Conservation (phyloP, 2,113 vertebrate species). For the Bubo scandiacus region DNA sequence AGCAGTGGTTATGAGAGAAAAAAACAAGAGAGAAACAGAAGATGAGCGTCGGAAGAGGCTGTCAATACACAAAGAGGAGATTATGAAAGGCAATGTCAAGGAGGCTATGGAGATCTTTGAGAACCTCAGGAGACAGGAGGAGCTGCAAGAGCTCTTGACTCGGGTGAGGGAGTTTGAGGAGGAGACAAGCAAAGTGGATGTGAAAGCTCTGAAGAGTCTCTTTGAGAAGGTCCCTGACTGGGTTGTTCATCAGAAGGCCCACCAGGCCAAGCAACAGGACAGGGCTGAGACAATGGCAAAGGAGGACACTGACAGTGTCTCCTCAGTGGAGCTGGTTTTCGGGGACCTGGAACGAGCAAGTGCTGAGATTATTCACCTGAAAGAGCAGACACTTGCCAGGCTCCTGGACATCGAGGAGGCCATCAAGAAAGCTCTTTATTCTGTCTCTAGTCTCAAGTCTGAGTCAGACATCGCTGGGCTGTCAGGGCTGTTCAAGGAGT, state of each 20-base stretch:
- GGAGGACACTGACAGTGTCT: constrained; percentile 63
- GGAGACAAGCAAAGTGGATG: constrained; percentile 80
- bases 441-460: constrained; percentile 89
- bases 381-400: constrained; percentile 90
- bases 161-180: constrained; percentile 85
- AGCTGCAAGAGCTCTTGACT: constrained; percentile 84
- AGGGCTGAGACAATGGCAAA: constrained; percentile 43
- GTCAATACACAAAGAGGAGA: constrained; percentile 89
- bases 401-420: constrained; percentile 89
- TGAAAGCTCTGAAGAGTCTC: constrained; percentile 78
- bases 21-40: constrained; percentile 79
- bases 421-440: constrained; percentile 91
- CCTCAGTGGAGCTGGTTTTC: constrained; percentile 83
- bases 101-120: constrained; percentile 84
- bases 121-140: constrained; percentile 82
- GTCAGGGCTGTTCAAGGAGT: constrained; percentile 85
- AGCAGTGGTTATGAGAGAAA: constrained; percentile 78
- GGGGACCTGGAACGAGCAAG: constrained; percentile 90
- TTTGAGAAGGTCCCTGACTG: constrained; percentile 87
- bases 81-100: constrained; percentile 84
- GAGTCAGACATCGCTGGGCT: constrained; percentile 83
- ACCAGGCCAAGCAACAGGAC: constrained; percentile 23
- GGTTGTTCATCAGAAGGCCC: constrained; percentile 54
- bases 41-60: constrained; percentile 83
- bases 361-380: constrained; percentile 87